phyloP scores from a whole-genome alignment of 2,113 vertebrate species.

The Strigops habroptila region DNA sequence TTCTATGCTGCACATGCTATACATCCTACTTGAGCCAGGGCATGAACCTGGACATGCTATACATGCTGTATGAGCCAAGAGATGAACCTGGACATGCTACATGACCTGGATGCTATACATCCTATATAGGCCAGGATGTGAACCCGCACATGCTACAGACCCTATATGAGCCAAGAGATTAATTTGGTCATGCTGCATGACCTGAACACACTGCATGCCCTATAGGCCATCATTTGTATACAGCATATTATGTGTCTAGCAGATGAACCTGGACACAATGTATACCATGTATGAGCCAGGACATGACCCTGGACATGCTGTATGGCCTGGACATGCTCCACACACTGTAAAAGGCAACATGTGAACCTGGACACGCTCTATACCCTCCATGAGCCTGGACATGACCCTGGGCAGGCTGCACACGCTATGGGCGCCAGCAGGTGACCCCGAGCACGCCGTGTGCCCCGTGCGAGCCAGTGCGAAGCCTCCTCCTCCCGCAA shows the following conservation, averaged over 20 bases:
- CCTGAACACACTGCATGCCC: neutral
- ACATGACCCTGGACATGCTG: neutral
- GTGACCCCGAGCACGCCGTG: rapidly evolving
- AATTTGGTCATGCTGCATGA: neutral
- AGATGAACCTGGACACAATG: neutral
- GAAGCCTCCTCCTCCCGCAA: neutral
- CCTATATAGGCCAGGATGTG: neutral
- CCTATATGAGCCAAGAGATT: rapidly evolving
- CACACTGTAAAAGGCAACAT: rapidly evolving
- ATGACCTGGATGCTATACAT: neutral
- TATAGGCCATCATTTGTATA: neutral
- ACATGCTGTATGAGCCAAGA: rapidly evolving
- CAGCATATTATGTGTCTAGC: neutral
- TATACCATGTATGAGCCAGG: rapidly evolving
- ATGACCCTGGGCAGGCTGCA: rapidly evolving
- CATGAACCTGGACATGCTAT: rapidly evolving
- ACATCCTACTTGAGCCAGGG: neutral
- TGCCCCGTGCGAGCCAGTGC: neutral
- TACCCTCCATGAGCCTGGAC: rapidly evolving
- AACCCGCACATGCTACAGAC: rapidly evolving
- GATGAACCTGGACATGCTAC: neutral
- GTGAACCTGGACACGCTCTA: neutral
- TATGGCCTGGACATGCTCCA: rapidly evolving
- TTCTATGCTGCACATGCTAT: neutral
- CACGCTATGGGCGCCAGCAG: neutral